Evolutionary conservation across 2,113 vertebrate genomes (phyloP).

Genomic region (Cathartes aura): DNA sequence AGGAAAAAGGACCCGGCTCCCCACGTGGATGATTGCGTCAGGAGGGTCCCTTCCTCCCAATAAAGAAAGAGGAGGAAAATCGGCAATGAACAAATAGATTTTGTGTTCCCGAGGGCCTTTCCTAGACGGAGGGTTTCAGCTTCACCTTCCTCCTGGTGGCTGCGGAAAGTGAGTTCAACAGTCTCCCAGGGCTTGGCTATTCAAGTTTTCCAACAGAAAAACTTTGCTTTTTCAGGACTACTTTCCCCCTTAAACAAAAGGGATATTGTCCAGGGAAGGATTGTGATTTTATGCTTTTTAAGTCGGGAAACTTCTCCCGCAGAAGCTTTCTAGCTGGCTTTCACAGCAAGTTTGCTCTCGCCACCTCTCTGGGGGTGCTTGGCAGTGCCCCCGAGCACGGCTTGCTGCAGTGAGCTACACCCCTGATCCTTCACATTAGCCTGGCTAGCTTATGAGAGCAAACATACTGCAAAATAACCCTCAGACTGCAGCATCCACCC

Average conservation of each 20-base stretch:
- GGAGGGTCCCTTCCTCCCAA: not conserved
- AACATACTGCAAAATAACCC: not conserved
- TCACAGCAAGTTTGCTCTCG: not conserved
- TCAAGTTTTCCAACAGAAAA: slow-evolving; percentile 17
- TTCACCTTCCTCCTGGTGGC: not conserved
- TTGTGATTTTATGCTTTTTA: slow-evolving; percentile 38
- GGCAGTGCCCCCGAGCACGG: rapidly evolving
- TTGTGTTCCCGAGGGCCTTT: not conserved
- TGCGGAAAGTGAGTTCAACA: not conserved
- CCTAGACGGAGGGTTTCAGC: slow-evolving; percentile 2
- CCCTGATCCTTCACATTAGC: rapidly evolving
- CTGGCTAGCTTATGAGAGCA: not conserved
- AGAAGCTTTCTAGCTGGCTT: not conserved
- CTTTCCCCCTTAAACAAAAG: slow-evolving; percentile 16
- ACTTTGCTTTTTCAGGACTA: not conserved
- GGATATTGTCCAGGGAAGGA: not conserved
- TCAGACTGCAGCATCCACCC: not conserved
- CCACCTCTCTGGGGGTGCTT: not conserved
- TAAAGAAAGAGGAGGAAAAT: not conserved
- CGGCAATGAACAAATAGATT: not conserved
- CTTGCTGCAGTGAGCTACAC: not conserved
- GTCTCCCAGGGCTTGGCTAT: not conserved
- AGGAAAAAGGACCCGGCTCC: not conserved
- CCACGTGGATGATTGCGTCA: not conserved
- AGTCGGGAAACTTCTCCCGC: not conserved